Evolutionary conservation across 2,888 invertebrate species (phyloP).

Genomic region (Perizoma flavofasciatum): DNA sequence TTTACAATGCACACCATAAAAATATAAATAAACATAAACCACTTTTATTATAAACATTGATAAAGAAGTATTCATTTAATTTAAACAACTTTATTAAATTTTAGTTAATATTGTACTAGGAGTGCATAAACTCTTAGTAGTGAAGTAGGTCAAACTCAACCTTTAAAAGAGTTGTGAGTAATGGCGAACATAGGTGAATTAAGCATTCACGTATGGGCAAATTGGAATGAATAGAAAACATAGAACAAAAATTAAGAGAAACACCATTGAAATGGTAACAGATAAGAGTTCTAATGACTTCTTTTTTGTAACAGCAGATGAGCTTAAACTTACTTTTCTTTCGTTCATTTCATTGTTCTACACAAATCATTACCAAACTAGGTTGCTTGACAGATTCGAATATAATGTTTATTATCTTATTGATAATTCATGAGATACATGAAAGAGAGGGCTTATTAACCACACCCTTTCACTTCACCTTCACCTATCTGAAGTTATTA

Average conservation of each 20-base stretch:
- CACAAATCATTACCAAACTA: too few species aligned
- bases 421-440: too few species aligned
- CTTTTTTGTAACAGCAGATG: not conserved
- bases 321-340: too few species aligned
- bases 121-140: constrained; percentile 21
- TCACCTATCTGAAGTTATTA: too few species aligned
- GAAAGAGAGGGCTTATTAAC: too few species aligned
- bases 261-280: constrained; percentile 18
- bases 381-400: too few species aligned
- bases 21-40: constrained; percentile 21
- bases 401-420: too few species aligned
- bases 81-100: constrained; percentile 24
- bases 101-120: constrained; percentile 33
- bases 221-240: not conserved
- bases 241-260: constrained; percentile 4
- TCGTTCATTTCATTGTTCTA: too few species aligned
- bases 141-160: constrained; percentile 6
- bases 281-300: not conserved
- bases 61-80: constrained; percentile 18
- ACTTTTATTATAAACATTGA: constrained; percentile 18
- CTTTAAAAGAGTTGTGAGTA: constrained; percentile 8
- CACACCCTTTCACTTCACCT: too few species aligned
- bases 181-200: constrained; percentile 12
- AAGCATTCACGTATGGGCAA: not conserved
- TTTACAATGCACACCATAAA: constrained; percentile 19